A percentile compares a stretch with the other conserved stretches of the same genome.
Evolutionary conservation across 2,888 invertebrate species (phyloP).

Genomic region (Synanthedon formicaeformis): DNA sequence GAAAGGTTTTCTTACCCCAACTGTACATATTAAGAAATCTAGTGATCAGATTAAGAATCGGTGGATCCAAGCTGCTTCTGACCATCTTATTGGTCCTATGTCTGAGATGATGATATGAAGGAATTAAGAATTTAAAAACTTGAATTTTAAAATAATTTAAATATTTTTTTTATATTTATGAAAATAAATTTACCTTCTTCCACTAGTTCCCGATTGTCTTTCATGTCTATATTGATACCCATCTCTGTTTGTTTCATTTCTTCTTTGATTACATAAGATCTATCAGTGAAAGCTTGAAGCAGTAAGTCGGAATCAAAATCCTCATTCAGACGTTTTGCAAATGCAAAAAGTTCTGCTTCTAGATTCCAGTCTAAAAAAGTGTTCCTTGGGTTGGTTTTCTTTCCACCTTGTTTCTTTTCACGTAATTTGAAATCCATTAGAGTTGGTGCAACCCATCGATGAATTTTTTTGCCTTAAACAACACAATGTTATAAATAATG

Average conservation of each 20-base stretch:
- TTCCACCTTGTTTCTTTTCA: conserved; percentile 70
- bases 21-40: no score
- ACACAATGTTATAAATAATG: not conserved
- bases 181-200: conserved; percentile 58
- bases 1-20: no score
- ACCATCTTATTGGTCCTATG: not conserved
- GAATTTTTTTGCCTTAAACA: conserved; percentile 41
- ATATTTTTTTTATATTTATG: not conserved
- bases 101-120: no score
- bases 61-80: no score
- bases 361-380: conserved; percentile 88
- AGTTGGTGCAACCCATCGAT: conserved; percentile 79
- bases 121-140: no score
- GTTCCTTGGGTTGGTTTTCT: conserved; percentile 64
- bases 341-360: conserved; percentile 88
- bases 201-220: conserved; percentile 78
- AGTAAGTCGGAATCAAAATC: conserved; percentile 79
- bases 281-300: conserved; percentile 82
- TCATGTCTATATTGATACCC: conserved; percentile 75
- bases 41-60: no score
- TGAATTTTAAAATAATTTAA: not conserved
- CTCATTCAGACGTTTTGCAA: conserved; percentile 87
- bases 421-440: conserved; percentile 72
- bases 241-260: conserved; percentile 76
- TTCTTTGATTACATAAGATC: conserved; percentile 81